Evolutionary conservation across 2,888 invertebrate genomes (phyloP), one percentile per base, ranked within the genome.

Genomic region (Nymphalis polychloros): DNA sequence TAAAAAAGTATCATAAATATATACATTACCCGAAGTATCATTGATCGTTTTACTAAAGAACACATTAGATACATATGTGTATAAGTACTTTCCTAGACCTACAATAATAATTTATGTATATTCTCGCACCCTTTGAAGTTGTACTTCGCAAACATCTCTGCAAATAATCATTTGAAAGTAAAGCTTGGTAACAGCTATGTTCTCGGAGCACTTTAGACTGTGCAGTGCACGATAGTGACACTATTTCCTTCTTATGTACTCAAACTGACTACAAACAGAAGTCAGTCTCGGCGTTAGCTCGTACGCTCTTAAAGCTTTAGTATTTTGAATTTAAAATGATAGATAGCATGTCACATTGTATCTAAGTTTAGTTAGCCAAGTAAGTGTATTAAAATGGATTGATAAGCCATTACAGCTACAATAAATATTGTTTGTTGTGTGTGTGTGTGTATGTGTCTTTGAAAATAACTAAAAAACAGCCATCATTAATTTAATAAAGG

Each of bases 221-320:
- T 70, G 72, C 69, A 59, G 50, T 60, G 61, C 23, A 64, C 59
- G 70, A 72, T 72, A 72, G 71, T 66, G 71, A 74, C 75, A 73
- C 74, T 72, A 72, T 73, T 73, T 72, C 72, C 75, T 71, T 68
- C 73, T 73, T 75, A 72, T 74, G 74, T 72, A 74, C 74, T 74
- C 73, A 73, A 73, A 73, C 74, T 69, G 70, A 72, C 72, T 72
- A 72, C 74, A 74, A 73, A 74, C 73, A 72, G 73, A 72, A 69
- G 72, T 68, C 73, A 72, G 71, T 60, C 72, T 70, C 70, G 59
- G 67, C 72, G 63, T 73, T 70, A 68, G 68, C 69, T 70, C 66
- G 68, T 66, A 64, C 57, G 64, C 62, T 59, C 62, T 53, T 52
- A 61, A 59, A 57, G 63, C 63, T 65, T 67, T 66, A 68, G 61